Percentiles rank a stretch among this genome's conserved stretches.
These are phyloP conservation scores for Poeciliopsis turrubarensis DNA, from an alignment of 2,113 vertebrate genomes.

Conservation along the genomic window DNA sequence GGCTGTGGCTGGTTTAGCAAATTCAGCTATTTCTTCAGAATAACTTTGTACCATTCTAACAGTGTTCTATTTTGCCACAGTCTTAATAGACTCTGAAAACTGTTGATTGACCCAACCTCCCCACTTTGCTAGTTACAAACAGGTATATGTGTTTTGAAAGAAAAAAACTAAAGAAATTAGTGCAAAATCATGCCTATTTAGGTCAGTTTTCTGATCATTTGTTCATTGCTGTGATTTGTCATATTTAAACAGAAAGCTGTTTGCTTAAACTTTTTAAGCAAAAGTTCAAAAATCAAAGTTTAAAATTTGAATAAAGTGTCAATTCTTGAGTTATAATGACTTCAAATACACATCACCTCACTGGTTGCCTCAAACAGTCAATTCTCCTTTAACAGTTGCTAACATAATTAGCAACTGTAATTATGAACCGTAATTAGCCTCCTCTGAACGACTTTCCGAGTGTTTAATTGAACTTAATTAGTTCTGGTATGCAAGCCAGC, in stretches of 20 bases:
- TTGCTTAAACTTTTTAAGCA: neutral
- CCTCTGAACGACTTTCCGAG: constrained; percentile 76
- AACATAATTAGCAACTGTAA: constrained; percentile 29
- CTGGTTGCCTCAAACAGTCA: constrained; percentile 21
- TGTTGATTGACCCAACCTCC: no score
- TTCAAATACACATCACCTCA: neutral
- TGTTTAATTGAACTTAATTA: constrained; percentile 81
- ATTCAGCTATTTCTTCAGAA: no score
- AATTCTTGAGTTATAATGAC: neutral
- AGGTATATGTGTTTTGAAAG: no score
- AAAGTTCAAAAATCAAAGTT: no score
- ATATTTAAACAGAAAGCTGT: neutral
- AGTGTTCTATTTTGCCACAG: no score
- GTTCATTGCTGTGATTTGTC: neutral
- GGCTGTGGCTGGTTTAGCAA: no score
- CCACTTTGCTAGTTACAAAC: no score
- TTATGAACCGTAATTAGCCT: constrained; percentile 72
- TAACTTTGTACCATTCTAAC: no score
- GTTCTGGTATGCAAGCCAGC: constrained; percentile 27
- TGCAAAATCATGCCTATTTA: neutral
- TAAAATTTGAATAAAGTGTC: neutral
- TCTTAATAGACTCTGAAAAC: no score
- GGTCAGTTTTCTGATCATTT: neutral
- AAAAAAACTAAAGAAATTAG: no score
- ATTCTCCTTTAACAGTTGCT: constrained; percentile 47